Evolutionary conservation across 2,888 invertebrate species (phyloP).

Genomic region (Xanthia togata): DNA sequence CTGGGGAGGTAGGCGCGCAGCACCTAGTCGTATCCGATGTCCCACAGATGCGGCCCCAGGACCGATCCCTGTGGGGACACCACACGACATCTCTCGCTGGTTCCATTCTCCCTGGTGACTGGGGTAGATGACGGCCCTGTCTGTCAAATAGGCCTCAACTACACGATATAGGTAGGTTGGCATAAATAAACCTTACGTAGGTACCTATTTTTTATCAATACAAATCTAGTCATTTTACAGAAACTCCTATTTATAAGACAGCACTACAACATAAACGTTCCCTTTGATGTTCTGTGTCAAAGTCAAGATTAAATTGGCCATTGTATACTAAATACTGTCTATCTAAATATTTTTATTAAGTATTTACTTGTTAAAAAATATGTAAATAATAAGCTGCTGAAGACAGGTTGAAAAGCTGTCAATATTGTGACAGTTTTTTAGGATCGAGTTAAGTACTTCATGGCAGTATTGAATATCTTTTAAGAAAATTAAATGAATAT

Average conservation of each 20-base stretch:
- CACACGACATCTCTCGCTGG: no score
- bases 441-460: background rate
- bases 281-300: constrained; percentile 8
- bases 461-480: background rate
- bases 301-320: constrained; percentile 11
- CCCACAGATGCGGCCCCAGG: no score
- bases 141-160: no score
- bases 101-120: no score
- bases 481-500: background rate
- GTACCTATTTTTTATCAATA: no score
- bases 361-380: background rate
- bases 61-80: no score
- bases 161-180: no score
- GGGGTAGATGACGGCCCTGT: no score
- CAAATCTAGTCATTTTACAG: background rate
- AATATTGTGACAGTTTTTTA: background rate
- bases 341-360: background rate
- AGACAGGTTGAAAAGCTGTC: background rate
- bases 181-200: no score
- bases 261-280: constrained; percentile 20
- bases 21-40: no score
- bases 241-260: background rate
- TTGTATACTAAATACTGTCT: constrained; percentile 9
- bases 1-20: no score
- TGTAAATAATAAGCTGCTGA: background rate